Percentiles rank a stretch among this genome's conserved stretches.
Evolutionary conservation across 2,888 invertebrate genomes (phyloP).

Genomic region (Tinea pellionella): DNA sequence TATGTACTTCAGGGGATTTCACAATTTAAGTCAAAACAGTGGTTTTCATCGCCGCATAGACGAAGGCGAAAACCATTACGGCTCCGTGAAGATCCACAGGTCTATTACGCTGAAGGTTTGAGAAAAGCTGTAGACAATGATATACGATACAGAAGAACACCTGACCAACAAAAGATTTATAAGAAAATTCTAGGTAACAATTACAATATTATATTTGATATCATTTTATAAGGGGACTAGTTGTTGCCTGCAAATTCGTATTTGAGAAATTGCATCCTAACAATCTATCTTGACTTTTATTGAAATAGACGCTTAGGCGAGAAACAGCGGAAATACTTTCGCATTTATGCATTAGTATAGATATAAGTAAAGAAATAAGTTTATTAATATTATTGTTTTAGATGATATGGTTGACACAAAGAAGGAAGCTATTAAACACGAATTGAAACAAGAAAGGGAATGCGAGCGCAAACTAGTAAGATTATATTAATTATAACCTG

Average conservation of each 20-base stretch:
- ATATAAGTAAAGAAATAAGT: no score
- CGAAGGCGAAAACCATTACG: slow-evolving; percentile 67
- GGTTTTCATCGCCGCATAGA: slow-evolving; percentile 42
- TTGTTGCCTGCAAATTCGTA: no score
- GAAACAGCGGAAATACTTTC: no score
- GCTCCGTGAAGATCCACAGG: slow-evolving; percentile 74
- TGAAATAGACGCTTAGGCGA: no score
- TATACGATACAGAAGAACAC: slow-evolving; percentile 73
- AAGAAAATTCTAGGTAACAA: slow-evolving; percentile 70
- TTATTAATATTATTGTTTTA: slow-evolving; percentile 24
- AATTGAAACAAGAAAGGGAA: slow-evolving; percentile 52
- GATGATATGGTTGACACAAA: slow-evolving; percentile 71
- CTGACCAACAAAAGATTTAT: slow-evolving; percentile 65
- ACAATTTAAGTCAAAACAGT: slow-evolving; percentile 34
- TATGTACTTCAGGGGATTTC: slow-evolving; percentile 36
- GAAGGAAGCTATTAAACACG: slow-evolving; percentile 55
- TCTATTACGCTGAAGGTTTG: slow-evolving; percentile 71
- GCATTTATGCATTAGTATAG: no score
- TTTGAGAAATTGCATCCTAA: no score
- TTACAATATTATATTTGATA: neutral
- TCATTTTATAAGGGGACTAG: no score
- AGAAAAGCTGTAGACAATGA: slow-evolving; percentile 77
- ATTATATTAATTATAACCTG: slow-evolving; percentile 14
- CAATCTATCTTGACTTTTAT: no score
- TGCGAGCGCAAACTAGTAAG: slow-evolving; percentile 70